Evolutionary conservation across 2,888 invertebrate genomes (phyloP), one percentile per base, ranked within the genome.

Genomic region (Caenorhabditis angaria): DNA sequence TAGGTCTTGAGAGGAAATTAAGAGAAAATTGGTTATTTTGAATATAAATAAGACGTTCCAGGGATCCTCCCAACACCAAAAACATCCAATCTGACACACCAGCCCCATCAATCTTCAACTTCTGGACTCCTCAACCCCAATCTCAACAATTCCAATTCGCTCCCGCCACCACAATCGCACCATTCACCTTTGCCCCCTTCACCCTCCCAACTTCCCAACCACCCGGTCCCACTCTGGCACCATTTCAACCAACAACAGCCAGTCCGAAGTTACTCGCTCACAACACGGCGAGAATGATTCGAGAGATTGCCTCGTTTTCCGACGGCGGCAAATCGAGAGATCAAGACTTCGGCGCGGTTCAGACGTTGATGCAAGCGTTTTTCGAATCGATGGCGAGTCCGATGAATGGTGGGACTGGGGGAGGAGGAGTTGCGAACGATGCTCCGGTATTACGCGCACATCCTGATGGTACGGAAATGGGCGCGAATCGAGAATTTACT

Each of bases 381-480:
- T 80, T 84, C 61, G 77, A 80, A 61, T 70, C 83, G 1, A 80
- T 82, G 59, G 60, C 65, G 55, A 61, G 65, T 24, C 48, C 27
- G 12, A 18, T 50, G 10, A 14, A 60, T 0, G 53, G 50, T 1
- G 55, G 53, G 1, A 50, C 59, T 0, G n/a, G n/a, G n/a, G 65
- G 61, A 47, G 12, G 60, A 22, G 65, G 61, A 0, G n/a, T 70
- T 18, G 25, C 54, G 8, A 20, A 65, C 61, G 67, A 68, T 35
- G 58, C 77, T 18, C 71, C 75, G 54, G 61, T 81, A 12, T 57
- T 84, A 47, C 71, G 70, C 6, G 71, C 73, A 2, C 70, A 65
- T 24, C 61, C 72, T 59, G 86, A 86, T 66, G 84, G 85, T 14
- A 86, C 84, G 8, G 86, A 86, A 61, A 61, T 81, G 2, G 85